Percentiles rank a stretch among this genome's conserved stretches.
phyloP scores from a whole-genome alignment of 2,888 invertebrate species.

The Melikaiella ostensackeni region DNA sequence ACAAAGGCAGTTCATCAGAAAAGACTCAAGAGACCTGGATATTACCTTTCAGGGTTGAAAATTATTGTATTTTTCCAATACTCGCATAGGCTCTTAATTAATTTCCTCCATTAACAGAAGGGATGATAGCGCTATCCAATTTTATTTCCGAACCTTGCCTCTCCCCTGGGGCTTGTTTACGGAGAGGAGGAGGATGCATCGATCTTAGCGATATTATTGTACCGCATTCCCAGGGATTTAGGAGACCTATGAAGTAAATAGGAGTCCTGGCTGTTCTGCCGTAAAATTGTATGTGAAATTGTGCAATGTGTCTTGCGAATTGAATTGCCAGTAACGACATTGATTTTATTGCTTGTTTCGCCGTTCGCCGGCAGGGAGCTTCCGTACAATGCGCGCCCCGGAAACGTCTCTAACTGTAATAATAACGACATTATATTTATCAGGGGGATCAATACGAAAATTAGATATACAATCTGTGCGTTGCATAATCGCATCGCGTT shows the following conservation, averaged over 20 bases:
- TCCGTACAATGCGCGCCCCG: conserved; percentile 40
- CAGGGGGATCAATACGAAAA: conserved; percentile 51
- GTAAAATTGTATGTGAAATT: conserved; percentile 78
- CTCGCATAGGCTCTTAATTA: conserved; percentile 18
- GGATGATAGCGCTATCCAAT: conserved; percentile 22
- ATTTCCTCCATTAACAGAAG: conserved; percentile 21
- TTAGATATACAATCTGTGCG: conserved; percentile 50
- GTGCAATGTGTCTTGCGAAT: conserved; percentile 77
- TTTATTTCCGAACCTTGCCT: conserved; percentile 21
- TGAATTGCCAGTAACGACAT: conserved; percentile 78
- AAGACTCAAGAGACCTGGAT: conserved; percentile 12
- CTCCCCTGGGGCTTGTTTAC: conserved; percentile 30
- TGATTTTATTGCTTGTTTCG: conserved; percentile 77
- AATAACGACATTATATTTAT: conserved; percentile 42
- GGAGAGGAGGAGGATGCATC: conserved; percentile 51
- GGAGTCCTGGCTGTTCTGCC: conserved; percentile 75
- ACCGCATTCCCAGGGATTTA: conserved; percentile 65
- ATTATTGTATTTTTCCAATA: conserved; percentile 9
- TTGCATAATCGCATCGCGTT: conserved; percentile 44
- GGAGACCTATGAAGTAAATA: conserved; percentile 74
- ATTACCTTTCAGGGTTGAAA: conserved; percentile 28
- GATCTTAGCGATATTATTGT: conserved; percentile 61
- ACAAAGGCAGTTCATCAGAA: conserved; percentile 12
- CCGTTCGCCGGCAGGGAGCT: conserved; percentile 48
- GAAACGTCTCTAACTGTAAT: conserved; percentile 43